Base-by-base conservation (phyloP, 2,113 vertebrate genomes). In the Eptatretus burgeri region DNA sequence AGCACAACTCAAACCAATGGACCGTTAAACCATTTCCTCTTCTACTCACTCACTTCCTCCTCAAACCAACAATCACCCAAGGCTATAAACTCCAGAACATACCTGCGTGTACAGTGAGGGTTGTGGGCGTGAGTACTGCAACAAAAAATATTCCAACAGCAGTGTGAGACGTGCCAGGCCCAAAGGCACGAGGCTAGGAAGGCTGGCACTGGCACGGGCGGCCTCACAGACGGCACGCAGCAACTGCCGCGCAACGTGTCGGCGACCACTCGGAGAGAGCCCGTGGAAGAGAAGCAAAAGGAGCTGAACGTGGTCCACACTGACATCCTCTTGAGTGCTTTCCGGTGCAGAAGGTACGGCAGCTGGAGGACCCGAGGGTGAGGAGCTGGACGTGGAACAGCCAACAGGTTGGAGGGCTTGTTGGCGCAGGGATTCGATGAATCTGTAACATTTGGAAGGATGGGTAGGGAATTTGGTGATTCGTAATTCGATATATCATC, bases 281-380 rank as follows among this genome's bases (percentile, higher is more conserved):
- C 82, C 89, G 75, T 98, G 91, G 72, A 95, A 98, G 69, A 98
- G 82, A 17, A 98, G 83, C 27, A 95, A 75, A n/a, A 98, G 77
- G 51, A 98, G 79, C 71, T 98, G 91, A 51, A 95, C 78, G 68
- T 98, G 91, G 64, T 95, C 91, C 2, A 95, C 78, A 1, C 95
- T 98, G 63, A 98, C 75, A 65, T 98, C 91, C 63, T 98, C 91
- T 0, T 41, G 27, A 3, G 27, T 7, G 27, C 3, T 41, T 5
- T 41, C 27, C 27, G 27, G 27, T 41, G 27, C 27, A 41, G 27
- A 41, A 41, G 27, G 27, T 41, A 41, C 27, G 27, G 27, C 27
- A 41, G 27, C 27, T 7, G 27, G 27, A 41, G 27, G 27, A 41
- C 27, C 27, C 27, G 27, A 41, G 27, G 27, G 27, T 7, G 27